Percentiles rank a stretch among this genome's conserved stretches.
phyloP scores from a whole-genome alignment of 1,140 invertebrate species.

The Kradibia gibbosae region DNA sequence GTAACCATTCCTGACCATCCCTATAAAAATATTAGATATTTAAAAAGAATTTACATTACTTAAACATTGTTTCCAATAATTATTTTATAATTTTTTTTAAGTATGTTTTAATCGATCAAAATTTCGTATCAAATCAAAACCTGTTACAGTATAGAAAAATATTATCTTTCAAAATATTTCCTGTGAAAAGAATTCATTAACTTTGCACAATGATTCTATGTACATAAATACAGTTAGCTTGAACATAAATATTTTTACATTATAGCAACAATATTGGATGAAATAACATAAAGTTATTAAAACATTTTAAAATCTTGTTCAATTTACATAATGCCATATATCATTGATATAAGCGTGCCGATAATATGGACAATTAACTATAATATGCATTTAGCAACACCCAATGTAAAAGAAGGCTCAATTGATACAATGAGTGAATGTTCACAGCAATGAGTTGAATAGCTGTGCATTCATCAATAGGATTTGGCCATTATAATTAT shows the following conservation, averaged over 20 bases:
- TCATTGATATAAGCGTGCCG: constrained; percentile 12
- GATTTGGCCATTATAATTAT: neutral
- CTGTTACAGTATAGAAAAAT: too few relatives aligned
- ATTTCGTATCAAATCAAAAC: too few relatives aligned
- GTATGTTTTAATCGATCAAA: too few relatives aligned
- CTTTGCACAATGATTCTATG: too few relatives aligned
- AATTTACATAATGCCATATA: neutral
- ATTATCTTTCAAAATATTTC: too few relatives aligned
- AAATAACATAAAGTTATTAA: neutral
- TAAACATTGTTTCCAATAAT: too few relatives aligned
- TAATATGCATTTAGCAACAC: neutral
- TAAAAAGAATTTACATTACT: too few relatives aligned
- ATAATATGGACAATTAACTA: constrained; percentile 30
- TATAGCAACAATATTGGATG: too few relatives aligned
- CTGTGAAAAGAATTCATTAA: too few relatives aligned
- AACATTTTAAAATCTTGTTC: neutral
- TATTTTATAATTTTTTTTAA: too few relatives aligned
- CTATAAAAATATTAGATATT: constrained; percentile 61
- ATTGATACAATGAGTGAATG: constrained; percentile 40
- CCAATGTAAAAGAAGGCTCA: constrained; percentile 38
- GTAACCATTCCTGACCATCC: constrained; percentile 86
- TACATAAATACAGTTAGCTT: too few relatives aligned
- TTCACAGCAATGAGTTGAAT: constrained; percentile 16
- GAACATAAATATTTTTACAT: too few relatives aligned
- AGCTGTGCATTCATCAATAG: neutral